Evolutionary conservation across 1,140 invertebrate genomes (phyloP).

Genomic region (Sinella curviseta): DNA sequence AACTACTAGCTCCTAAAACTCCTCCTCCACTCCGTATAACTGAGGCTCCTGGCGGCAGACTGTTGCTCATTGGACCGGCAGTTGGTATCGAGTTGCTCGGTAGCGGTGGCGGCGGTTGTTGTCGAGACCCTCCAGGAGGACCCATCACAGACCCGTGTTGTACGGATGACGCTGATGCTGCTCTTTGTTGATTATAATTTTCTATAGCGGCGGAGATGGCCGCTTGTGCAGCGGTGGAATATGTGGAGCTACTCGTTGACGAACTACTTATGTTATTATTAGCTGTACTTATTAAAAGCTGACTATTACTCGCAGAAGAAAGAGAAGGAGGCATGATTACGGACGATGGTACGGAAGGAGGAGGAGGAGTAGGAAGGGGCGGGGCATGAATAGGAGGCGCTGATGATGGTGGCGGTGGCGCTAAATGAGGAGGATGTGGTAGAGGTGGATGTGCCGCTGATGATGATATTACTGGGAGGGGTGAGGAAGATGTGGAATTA

Average conservation of each 20-base stretch:
- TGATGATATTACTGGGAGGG: constrained; percentile 32
- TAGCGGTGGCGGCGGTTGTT: not conserved
- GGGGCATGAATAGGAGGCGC: constrained; percentile 32
- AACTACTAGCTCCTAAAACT: not conserved
- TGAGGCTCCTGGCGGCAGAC: not conserved
- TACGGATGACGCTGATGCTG: not conserved
- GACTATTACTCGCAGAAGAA: constrained; percentile 17
- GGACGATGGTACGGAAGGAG: constrained; percentile 30
- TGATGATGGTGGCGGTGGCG: constrained; percentile 52
- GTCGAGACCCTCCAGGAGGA: not conserved
- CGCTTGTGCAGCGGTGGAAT: constrained; percentile 13
- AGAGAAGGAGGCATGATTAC: constrained; percentile 21
- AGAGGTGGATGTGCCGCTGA: constrained; percentile 50
- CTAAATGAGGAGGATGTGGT: constrained; percentile 29
- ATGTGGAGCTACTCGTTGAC: constrained; percentile 16
- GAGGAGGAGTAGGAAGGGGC: constrained; percentile 30
- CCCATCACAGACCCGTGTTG: not conserved
- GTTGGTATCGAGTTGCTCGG: not conserved
- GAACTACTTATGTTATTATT: constrained; percentile 31
- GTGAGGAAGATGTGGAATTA: constrained; percentile 19
- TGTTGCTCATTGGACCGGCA: not conserved
- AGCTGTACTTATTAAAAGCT: constrained; percentile 28
- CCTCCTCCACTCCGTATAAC: not conserved
- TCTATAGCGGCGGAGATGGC: constrained; percentile 35
- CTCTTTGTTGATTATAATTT: constrained; percentile 3